Evolutionary conservation across 1,140 invertebrate genomes (phyloP).

Genomic region (Brachionus angularis): DNA sequence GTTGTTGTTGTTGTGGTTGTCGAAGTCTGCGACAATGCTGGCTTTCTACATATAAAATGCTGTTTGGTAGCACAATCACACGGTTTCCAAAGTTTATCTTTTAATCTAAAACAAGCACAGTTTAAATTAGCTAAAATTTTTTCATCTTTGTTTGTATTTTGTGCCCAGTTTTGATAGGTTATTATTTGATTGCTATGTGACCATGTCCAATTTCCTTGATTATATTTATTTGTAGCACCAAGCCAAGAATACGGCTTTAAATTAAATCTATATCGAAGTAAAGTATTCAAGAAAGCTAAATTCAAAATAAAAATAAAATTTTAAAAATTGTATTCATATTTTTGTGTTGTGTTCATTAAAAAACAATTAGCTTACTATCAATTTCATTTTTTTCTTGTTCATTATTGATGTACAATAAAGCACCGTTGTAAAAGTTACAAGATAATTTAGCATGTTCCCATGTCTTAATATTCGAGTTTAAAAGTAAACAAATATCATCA

Average conservation of each 20-base stretch:
- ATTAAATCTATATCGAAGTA: constrained; percentile 11
- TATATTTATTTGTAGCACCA: background rate
- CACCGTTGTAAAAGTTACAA: constrained; percentile 17
- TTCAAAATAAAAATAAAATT: background rate
- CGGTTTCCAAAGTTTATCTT: background rate
- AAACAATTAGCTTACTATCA: background rate
- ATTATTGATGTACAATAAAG: constrained; percentile 1
- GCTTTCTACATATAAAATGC: constrained; percentile 28
- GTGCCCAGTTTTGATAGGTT: background rate
- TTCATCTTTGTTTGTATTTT: background rate
- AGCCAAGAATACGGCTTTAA: constrained; percentile 16
- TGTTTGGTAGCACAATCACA: constrained; percentile 3
- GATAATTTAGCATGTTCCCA: constrained; percentile 18
- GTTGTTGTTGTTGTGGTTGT: too few relatives aligned
- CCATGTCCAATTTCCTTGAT: background rate
- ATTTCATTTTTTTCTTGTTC: constrained; percentile 17
- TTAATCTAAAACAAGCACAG: background rate
- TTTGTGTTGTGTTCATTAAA: too few relatives aligned
- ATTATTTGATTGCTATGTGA: constrained; percentile 2
- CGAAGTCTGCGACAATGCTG: background rate
- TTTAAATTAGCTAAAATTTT: too few relatives aligned
- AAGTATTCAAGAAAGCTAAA: background rate
- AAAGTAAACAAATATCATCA: constrained; percentile 30
- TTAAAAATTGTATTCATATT: too few relatives aligned
- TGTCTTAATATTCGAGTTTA: constrained; percentile 31